Evolutionary conservation across 2,113 vertebrate genomes (phyloP), one percentile per base, ranked within the genome.

Genomic region (Corapipo altera): DNA sequence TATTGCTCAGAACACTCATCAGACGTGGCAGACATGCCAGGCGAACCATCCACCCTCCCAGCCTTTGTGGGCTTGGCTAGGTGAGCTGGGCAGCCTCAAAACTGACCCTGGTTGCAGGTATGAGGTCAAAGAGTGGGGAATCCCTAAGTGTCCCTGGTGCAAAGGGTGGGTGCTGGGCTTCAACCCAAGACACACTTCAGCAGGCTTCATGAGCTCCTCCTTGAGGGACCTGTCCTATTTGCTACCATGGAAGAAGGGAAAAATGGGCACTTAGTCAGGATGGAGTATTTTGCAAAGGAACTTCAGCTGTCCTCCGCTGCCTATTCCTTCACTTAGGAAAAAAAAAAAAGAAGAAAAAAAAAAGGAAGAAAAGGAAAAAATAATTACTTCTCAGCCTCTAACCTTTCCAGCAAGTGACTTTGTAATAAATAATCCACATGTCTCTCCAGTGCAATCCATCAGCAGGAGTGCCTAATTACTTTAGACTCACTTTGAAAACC

Each of bases 361-460:
- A 75, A 32, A 1, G 8, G 48, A 88, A 90, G 76, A 95, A 96
- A 95, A 92, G 97, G 95, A 96, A 97, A 97, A 98, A 98, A 98
- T 97, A 98, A 98, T 98, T 98, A 98, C 97, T 98, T 97, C 97
- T 97, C 98, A 98, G 98, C 98, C 98, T 98, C 98, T 98, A 98
- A 98, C 98, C 98, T 98, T 98, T 98, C 98, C 89, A 96, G 98
- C 98, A 97, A 98, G 98, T 96, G 97, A 98, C 98, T 98, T 59
- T 88, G 98, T 98, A 97, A 98, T 98, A 98, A 98, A 98, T 98
- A 98, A 98, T 97, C 98, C 98, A 96, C 96, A 90, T 81, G 91
- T 97, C 98, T 97, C 98, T 97, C 97, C 97, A 97, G 98, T 96
- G 96, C 89, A 95, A 97, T 98, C 98, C 98, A 93, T 98, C 98